Evolutionary conservation across 2,797 vertebrate genomes (phyloP), one percentile per base, ranked within the genome.

Genomic region (Discoglossus pictus): DNA sequence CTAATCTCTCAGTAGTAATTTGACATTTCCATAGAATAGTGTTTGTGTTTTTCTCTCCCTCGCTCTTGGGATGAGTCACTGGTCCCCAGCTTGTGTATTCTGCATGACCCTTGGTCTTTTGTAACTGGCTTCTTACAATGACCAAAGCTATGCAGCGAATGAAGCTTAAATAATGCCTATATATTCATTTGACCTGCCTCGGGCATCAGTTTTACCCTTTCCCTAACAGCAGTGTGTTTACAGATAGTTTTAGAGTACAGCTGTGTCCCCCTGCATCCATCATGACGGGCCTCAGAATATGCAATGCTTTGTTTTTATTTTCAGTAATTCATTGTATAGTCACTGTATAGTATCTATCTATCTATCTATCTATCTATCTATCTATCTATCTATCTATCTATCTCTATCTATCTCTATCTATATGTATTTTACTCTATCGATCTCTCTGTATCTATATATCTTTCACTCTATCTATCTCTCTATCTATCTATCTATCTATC

Each of bases 1-100:
- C 27, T 8, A 31, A 31, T 31, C 27, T 43, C 43, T 59, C 67
- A 39, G 12, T 34, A 47, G 34, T 21, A 48, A 62, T 48, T 48
- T 61, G 58, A 69, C 66, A 69, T 69, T 69, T 69, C 44, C 35
- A 27, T 18, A 8, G 39, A 34, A 7, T n/a, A n/a, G 10, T 39
- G 36, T 60, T 23, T 25, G 16, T 25, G 21, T 38, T 27, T 31
- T 40, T 69, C 15, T 53, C 5, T 53, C n/a, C n/a, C n/a, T n/a
- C n/a, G n/a, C n/a, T n/a, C n/a, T 27, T 47, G n/a, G 35, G 62
- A 39, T 62, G 59, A 62, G 40, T 69, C 59, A 62, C 51, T 36
- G 40, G 21, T 42, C 56, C 34, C 48, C 42, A 48, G 50, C 59
- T 39, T 55, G 59, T 56, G 50, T 69, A 62, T 69, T 69, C 67